Conservation (phyloP, 2,888 invertebrate species). For the Eupithecia tripunctaria region DNA sequence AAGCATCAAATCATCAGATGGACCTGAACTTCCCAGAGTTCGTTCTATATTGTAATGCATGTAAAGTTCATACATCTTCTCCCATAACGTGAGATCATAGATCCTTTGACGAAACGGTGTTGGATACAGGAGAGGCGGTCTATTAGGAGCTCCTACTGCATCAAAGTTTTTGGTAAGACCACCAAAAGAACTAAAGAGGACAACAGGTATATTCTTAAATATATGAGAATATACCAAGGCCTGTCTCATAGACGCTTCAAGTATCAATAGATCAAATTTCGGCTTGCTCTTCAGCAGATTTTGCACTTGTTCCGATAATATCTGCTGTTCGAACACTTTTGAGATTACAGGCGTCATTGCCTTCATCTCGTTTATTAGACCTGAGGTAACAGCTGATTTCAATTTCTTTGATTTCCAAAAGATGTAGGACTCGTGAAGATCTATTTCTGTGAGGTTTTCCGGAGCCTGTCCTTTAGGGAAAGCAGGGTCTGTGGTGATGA, state of each 20-base stretch:
- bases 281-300: slow-evolving; percentile 36
- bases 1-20: slow-evolving; percentile 37
- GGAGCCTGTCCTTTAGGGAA: slow-evolving; percentile 55
- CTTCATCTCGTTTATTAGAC: slow-evolving; percentile 21
- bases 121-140: slow-evolving; percentile 30
- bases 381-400: slow-evolving; percentile 21
- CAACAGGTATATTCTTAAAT: slow-evolving; percentile 42
- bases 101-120: slow-evolving; percentile 24
- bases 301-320: slow-evolving; percentile 26
- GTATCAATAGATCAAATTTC: slow-evolving; percentile 45
- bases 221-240: slow-evolving; percentile 40
- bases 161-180: slow-evolving; percentile 17
- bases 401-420: slow-evolving; percentile 42
- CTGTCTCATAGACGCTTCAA: slow-evolving; percentile 42
- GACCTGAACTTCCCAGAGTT: slow-evolving; percentile 18
- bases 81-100: slow-evolving; percentile 29
- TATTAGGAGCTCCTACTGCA: slow-evolving; percentile 28
- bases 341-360: slow-evolving; percentile 15
- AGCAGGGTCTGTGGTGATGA: slow-evolving; percentile 70
- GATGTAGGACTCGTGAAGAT: slow-evolving; percentile 53
- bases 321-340: slow-evolving; percentile 12
- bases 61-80: slow-evolving; percentile 37
- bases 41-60: slow-evolving; percentile 16
- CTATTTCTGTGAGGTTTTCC: slow-evolving; percentile 68
- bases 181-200: slow-evolving; percentile 43